Evolutionary conservation across 2,113 vertebrate species (phyloP).

Genomic region (Camelus dromedarius): DNA sequence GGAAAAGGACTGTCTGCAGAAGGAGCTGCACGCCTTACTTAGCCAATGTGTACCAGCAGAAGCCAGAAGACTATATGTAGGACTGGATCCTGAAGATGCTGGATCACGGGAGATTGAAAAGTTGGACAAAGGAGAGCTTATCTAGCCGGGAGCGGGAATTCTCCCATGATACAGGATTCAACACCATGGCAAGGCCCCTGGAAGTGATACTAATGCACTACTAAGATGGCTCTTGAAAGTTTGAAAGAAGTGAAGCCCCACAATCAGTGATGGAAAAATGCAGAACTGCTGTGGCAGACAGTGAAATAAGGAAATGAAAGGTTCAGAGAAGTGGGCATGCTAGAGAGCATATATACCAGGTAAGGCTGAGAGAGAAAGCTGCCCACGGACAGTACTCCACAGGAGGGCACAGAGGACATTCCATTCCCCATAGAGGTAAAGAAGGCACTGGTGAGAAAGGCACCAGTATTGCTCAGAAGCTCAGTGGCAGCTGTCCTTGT

Average conservation of each 20-base stretch:
- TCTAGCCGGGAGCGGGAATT: neutral
- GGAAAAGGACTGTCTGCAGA: neutral
- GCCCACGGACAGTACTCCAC: neutral
- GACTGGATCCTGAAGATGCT: neutral
- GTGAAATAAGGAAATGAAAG: neutral
- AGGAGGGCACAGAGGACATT: neutral
- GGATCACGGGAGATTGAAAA: neutral
- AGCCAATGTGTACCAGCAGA: neutral
- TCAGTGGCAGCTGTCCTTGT: neutral
- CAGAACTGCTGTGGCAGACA: neutral
- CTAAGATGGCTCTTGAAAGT: neutral
- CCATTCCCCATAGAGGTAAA: neutral
- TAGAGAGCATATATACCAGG: neutral
- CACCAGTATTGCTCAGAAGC: neutral
- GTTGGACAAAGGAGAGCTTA: neutral
- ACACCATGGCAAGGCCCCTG: neutral
- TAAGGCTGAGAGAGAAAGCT: neutral
- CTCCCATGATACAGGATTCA: neutral
- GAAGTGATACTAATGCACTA: neutral
- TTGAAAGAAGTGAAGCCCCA: neutral
- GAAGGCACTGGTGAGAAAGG: neutral
- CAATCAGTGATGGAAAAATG: neutral
- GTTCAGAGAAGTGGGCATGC: neutral
- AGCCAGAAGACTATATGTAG: neutral
- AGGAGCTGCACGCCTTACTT: neutral